Evolutionary conservation across 2,797 vertebrate genomes (phyloP), one percentile per base, ranked within the genome.

Genomic region (Eupleurogrammus muticus): DNA sequence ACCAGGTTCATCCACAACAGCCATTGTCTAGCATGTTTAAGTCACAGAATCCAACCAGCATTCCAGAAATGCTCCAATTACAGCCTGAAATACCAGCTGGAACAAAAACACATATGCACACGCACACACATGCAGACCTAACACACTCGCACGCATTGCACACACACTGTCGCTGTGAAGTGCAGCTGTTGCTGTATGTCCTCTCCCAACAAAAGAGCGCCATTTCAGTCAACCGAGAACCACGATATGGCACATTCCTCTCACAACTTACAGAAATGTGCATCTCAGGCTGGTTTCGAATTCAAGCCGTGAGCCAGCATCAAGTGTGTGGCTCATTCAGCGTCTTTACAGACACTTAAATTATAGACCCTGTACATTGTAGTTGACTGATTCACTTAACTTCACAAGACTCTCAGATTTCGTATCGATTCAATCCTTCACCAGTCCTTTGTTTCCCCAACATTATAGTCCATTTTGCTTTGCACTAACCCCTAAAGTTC

Each of bases 171-270:
- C 55, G 60, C 44, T 70, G 77, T 73, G 66, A 66, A 35, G 61
- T 56, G 88, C 93, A 93, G 91, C 93, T 94, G 93, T 90, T 89
- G 86, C 86, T 80, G 80, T 86, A 87, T 67, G 82, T 92, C 70
- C 57, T 71, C 74, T 70, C 70, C 49, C 21, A 72, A 89, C 87
- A 85, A 89, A 91, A 90, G 82, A 61, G 83, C 71, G 63, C 79
- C 77, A 82, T 89, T 90, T 87, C 87, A 84, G 79, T 50, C 42
- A 74, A 81, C 16, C 19, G 38, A 67, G 42, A 81, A 70, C 51
- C 44, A 56, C 56, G 52, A 65, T 82, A 67, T 63, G 68, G 44
- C 80, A 65, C 74, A 85, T 83, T 84, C 69, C 73, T 73, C 44
- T 61, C 28, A 50, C 36, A 32, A 52, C 16, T 32, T 21, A 9